phyloP scores from a whole-genome alignment of 1,140 invertebrate species.

The Musca domestica region DNA sequence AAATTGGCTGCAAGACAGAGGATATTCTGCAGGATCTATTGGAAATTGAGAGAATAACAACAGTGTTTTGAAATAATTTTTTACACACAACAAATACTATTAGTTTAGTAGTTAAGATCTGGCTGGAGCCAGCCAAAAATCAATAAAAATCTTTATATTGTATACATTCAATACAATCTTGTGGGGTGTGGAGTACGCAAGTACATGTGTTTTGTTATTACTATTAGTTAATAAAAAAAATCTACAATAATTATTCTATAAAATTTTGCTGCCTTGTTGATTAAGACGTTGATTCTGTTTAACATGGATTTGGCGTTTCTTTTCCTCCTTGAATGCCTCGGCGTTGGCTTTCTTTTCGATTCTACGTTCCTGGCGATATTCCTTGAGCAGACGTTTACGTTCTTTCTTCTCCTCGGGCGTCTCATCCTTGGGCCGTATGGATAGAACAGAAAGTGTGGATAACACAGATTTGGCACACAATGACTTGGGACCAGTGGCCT shows the following conservation, averaged over 20 bases:
- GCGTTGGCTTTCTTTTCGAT: conserved; percentile 84
- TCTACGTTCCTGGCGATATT: conserved; percentile 79
- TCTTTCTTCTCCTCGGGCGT: conserved; percentile 75
- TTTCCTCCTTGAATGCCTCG: conserved; percentile 84
- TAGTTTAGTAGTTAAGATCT: background rate
- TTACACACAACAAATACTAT: too few species aligned
- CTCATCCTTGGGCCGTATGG: conserved; percentile 79
- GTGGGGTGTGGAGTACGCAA: too few species aligned
- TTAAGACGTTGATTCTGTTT: conserved; percentile 72
- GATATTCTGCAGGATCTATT: conserved; percentile 88
- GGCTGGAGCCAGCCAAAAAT: conserved; percentile 2
- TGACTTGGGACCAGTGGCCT: conserved; percentile 56
- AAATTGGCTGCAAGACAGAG: conserved; percentile 90
- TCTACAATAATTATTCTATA: conserved; percentile 55
- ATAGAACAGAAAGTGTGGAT: conserved; percentile 68
- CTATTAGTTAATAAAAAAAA: too few species aligned
- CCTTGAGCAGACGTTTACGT: conserved; percentile 79
- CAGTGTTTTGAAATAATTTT: conserved; percentile 73
- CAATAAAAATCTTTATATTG: too few species aligned
- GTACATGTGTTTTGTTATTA: background rate
- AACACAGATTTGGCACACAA: conserved; percentile 65
- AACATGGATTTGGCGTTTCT: conserved; percentile 77
- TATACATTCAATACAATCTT: too few species aligned
- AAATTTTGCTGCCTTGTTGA: conserved; percentile 68
- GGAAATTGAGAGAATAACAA: conserved; percentile 84